Conservation (phyloP, 2,888 invertebrate species). For the Papilio gigon region DNA sequence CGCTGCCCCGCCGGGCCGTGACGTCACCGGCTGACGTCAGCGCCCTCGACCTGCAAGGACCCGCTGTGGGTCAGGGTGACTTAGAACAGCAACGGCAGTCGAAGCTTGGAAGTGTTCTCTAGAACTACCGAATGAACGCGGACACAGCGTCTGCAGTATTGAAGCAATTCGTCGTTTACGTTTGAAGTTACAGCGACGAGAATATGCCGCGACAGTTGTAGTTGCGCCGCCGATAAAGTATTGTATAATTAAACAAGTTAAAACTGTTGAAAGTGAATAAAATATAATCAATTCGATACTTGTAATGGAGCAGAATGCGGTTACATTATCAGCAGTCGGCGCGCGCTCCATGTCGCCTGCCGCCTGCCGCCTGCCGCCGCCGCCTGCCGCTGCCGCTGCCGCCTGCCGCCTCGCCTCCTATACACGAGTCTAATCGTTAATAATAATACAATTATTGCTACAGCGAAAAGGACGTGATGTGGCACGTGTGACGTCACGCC, state of each 20-base stretch:
- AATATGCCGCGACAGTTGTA: no score
- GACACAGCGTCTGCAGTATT: no score
- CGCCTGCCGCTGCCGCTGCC: neutral
- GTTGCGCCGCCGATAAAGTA: no score
- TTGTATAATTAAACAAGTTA: no score
- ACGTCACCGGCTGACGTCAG: slow-evolving; percentile 5
- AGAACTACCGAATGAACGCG: no score
- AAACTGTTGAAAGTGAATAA: no score
- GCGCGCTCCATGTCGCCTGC: neutral
- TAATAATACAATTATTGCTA: neutral
- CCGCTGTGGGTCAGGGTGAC: neutral
- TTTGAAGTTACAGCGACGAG: no score
- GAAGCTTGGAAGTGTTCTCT: no score
- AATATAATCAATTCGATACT: no score
- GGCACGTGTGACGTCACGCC: neutral
- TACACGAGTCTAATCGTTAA: neutral
- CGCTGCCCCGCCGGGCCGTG: neutral
- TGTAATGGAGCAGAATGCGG: no score
- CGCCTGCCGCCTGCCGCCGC: neutral
- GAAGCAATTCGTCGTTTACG: no score
- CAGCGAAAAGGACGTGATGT: neutral
- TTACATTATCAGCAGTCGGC: neutral
- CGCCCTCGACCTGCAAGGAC: neutral
- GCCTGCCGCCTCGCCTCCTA: neutral
- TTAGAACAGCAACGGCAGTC: no score